Conservation (phyloP, 2,113 vertebrate species). For the Corythornis cristatus region DNA sequence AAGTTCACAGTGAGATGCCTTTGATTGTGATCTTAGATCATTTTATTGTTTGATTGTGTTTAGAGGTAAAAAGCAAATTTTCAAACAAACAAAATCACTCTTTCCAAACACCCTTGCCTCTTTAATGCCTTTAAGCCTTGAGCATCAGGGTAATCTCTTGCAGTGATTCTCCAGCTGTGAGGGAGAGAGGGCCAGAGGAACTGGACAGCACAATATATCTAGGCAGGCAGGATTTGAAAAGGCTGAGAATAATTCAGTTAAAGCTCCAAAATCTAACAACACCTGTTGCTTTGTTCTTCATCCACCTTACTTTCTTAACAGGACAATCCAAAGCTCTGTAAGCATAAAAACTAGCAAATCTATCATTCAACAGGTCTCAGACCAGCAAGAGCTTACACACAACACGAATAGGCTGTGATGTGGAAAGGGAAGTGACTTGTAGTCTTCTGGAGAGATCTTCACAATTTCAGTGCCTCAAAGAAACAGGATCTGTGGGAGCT, state of each 20-base stretch:
- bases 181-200: neutral
- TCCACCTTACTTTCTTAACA: neutral
- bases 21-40: neutral
- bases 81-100: neutral
- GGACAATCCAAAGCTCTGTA: neutral
- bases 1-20: neutral
- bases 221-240: neutral
- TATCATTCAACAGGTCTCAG: neutral
- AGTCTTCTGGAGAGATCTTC: neutral
- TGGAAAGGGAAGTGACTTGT: neutral
- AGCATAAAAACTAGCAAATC: neutral
- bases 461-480: neutral
- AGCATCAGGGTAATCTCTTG: neutral
- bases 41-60: neutral
- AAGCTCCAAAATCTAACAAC: neutral
- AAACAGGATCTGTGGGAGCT: neutral
- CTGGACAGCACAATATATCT: neutral
- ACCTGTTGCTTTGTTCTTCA: neutral
- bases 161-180: neutral
- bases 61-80: neutral
- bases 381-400: neutral
- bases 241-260: neutral
- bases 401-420: neutral
- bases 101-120: neutral
- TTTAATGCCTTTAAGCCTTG: neutral